phyloP scores from a whole-genome alignment of 2,113 vertebrate genomes.

The Phodopus roborovskii region DNA sequence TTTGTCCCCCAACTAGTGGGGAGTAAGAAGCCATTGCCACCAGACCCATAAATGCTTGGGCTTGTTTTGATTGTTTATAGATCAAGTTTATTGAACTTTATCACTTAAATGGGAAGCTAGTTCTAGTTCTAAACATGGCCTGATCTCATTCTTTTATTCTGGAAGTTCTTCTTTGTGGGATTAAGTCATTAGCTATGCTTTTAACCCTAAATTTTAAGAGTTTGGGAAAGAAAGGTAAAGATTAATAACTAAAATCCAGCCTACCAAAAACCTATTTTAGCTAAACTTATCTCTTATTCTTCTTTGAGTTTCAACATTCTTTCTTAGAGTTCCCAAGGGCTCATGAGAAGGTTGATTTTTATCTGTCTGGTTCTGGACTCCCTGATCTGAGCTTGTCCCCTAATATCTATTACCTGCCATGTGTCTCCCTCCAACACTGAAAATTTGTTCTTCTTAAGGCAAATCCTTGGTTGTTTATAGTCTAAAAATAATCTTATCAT shows the following conservation, averaged over 20 bases:
- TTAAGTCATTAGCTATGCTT: neutral
- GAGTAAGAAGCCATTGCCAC: neutral
- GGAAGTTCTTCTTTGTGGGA: neutral
- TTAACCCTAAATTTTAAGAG: neutral
- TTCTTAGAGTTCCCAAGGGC: conserved; percentile 12
- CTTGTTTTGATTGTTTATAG: neutral
- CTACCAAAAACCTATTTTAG: neutral
- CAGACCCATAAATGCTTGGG: neutral
- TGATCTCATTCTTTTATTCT: neutral
- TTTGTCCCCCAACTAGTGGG: neutral
- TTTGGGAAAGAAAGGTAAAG: conserved; percentile 42
- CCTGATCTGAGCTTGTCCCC: neutral
- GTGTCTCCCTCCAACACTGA: neutral
- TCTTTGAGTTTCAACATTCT: neutral
- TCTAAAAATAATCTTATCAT: neutral
- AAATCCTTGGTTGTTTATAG: neutral
- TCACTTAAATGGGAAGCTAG: conserved; percentile 3
- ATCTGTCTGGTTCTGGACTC: conserved; percentile 52
- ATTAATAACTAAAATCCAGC: neutral
- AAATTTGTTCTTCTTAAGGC: neutral
- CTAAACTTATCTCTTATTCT: neutral
- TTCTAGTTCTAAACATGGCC: neutral
- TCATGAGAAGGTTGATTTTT: neutral
- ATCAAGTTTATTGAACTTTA: neutral
- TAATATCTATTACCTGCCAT: neutral